phyloP scores from a whole-genome alignment of 2,113 vertebrate species.

The Tenrec ecaudatus region DNA sequence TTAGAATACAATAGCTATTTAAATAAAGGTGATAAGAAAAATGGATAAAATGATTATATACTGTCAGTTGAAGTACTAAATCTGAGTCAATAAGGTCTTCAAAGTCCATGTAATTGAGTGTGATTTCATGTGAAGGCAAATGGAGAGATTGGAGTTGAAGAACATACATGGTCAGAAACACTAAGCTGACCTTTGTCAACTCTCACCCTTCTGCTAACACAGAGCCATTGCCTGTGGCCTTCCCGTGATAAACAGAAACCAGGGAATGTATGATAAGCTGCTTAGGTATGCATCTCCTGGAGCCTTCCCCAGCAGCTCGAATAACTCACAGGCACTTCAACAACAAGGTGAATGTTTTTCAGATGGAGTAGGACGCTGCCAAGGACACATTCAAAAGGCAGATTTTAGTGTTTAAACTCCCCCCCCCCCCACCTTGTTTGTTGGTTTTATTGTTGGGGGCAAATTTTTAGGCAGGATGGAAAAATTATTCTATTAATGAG shows the following conservation, averaged over 20 bases:
- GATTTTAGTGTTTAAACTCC: neutral
- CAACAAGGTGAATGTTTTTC: neutral
- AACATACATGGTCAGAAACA: neutral
- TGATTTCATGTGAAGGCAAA: neutral
- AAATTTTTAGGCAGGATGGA: neutral
- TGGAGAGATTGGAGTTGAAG: neutral
- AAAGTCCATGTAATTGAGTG: neutral
- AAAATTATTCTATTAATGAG: neutral
- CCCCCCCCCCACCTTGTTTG: neutral
- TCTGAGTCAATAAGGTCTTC: neutral
- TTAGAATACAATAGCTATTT: neutral
- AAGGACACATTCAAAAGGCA: neutral
- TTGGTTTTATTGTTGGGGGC: neutral
- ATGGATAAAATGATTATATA: neutral
- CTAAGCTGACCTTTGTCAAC: neutral
- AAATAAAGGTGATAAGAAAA: neutral
- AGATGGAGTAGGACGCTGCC: neutral
- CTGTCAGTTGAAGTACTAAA: neutral
- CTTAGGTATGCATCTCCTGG: neutral
- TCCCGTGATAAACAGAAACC: neutral
- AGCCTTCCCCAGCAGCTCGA: neutral
- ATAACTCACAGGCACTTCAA: neutral
- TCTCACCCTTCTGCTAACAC: neutral
- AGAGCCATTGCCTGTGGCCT: neutral
- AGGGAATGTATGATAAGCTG: neutral